Evolutionary conservation across 2,888 invertebrate genomes (phyloP).

Genomic region (Eristalis arbustorum): DNA sequence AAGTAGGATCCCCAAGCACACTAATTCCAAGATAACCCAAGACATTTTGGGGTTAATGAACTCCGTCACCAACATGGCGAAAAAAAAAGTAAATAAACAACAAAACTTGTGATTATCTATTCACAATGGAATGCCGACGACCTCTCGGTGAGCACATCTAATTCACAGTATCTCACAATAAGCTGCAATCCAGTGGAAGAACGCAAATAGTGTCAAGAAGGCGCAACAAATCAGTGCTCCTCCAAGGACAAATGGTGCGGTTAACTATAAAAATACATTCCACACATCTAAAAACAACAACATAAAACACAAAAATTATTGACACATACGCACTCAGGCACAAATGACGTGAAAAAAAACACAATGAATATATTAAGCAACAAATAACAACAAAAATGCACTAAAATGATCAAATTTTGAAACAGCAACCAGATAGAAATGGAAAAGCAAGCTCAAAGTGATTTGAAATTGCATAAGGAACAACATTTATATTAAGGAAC

Average conservation of each 20-base stretch:
- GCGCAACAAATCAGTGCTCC: not conserved
- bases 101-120: conserved; percentile 3
- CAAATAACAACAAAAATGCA: not conserved
- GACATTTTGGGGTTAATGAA: conserved; percentile 13
- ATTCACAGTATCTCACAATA: not conserved
- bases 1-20: not conserved
- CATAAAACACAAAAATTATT: not conserved
- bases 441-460: conserved; percentile 1
- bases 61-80: not conserved
- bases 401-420: not conserved
- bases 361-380: not conserved
- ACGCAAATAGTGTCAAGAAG: not conserved
- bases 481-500: conserved; percentile 41
- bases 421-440: not conserved
- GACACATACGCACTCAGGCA: not conserved
- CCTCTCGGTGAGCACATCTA: not conserved
- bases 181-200: not conserved
- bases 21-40: not conserved
- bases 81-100: conserved; percentile 6
- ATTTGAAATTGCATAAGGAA: not conserved
- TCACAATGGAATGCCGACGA: not conserved
- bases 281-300: not conserved
- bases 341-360: not conserved
- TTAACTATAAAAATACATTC: not conserved
- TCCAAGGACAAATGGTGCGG: not conserved